Conservation (phyloP, 2,888 invertebrate species). For the Polia nebulosa region DNA sequence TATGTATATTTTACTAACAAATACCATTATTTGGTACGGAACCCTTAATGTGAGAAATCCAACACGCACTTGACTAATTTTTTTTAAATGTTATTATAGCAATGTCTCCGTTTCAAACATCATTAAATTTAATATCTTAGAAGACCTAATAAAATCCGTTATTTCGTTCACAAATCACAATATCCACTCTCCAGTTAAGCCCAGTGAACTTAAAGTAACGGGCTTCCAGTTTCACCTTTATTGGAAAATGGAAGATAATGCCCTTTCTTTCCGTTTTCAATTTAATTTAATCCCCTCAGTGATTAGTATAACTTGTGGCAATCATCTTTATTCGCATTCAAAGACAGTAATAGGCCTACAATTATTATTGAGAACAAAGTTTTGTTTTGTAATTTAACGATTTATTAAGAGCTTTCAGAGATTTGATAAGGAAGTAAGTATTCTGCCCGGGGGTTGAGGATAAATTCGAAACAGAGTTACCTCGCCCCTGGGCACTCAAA, state of each 20-base stretch:
- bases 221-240: conserved; percentile 37
- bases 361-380: background rate
- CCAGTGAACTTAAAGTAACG: conserved; percentile 52
- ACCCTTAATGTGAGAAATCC: too few species aligned
- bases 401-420: too few species aligned
- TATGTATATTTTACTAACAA: too few species aligned
- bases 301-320: conserved; percentile 34
- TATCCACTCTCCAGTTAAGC: conserved; percentile 10
- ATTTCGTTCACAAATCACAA: conserved; percentile 21
- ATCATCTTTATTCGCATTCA: conserved; percentile 20
- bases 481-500: too few species aligned
- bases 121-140: background rate
- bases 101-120: too few species aligned
- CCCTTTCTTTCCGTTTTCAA: conserved; percentile 48
- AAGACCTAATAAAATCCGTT: background rate
- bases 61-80: too few species aligned
- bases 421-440: too few species aligned
- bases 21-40: too few species aligned
- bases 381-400: background rate
- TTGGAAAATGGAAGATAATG: conserved; percentile 50
- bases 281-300: conserved; percentile 42
- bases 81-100: too few species aligned
- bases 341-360: background rate
- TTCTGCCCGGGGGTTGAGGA: too few species aligned
- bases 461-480: too few species aligned